phyloP scores from a whole-genome alignment of 2,797 vertebrate species.

The Austrolebias charrua region DNA sequence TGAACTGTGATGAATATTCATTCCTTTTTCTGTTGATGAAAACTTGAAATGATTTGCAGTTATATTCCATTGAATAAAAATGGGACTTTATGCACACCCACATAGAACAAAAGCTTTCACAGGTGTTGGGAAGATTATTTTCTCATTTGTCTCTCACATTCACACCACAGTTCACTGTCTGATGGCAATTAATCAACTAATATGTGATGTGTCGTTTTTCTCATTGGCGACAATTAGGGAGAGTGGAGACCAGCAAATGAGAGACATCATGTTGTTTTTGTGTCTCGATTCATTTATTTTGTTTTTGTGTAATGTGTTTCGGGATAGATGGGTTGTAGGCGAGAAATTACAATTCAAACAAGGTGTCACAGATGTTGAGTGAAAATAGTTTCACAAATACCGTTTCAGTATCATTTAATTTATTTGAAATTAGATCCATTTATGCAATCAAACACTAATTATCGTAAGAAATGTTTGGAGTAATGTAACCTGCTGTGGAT shows the following conservation, averaged over 20 bases:
- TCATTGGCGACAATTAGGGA: conserved; percentile 56
- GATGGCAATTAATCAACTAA: conserved; percentile 62
- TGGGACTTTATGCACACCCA: conserved; percentile 61
- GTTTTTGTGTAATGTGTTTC: conserved; percentile 3
- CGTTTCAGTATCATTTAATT: background rate
- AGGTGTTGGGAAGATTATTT: conserved; percentile 51
- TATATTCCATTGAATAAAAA: conserved; percentile 45
- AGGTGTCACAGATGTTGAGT: background rate
- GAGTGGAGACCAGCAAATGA: conserved; percentile 48
- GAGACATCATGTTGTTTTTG: conserved; percentile 12
- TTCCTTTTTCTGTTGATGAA: conserved; percentile 28
- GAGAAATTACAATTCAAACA: conserved; percentile 1
- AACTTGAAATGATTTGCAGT: conserved; percentile 42
- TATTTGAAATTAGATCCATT: background rate
- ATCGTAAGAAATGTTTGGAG: background rate
- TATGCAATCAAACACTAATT: background rate
- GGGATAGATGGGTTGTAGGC: background rate
- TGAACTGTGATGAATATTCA: conserved; percentile 55
- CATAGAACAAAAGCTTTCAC: conserved; percentile 38
- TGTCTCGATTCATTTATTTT: background rate
- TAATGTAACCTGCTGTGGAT: background rate
- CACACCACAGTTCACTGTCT: conserved; percentile 42
- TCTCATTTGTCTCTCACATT: conserved; percentile 44
- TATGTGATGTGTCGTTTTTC: conserved; percentile 56
- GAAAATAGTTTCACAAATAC: background rate